phyloP scores from a whole-genome alignment of 2,113 vertebrate species.

The Platichthys flesus region DNA sequence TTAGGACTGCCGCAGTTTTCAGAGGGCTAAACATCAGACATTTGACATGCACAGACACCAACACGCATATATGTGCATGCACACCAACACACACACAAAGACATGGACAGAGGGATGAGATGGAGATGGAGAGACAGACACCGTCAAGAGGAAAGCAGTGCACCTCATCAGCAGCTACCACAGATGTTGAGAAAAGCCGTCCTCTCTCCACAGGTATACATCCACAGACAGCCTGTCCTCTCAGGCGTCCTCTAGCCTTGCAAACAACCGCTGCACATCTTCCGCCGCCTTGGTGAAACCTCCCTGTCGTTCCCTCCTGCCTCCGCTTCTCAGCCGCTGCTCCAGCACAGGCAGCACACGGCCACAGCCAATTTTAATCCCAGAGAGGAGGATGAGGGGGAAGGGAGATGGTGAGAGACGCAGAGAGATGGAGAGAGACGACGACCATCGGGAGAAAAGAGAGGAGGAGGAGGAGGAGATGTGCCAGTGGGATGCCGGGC shows the following conservation, averaged over 20 bases:
- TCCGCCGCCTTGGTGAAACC: constrained; percentile 55
- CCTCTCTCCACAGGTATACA: constrained; percentile 68
- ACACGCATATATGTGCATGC: constrained; percentile 28
- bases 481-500: constrained; percentile 79
- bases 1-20: constrained; percentile 24
- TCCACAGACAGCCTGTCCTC: constrained; percentile 76
- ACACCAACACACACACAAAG: constrained; percentile 49
- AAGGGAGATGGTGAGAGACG: constrained; percentile 62
- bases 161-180: constrained; percentile 74
- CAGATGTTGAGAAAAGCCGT: constrained; percentile 61
- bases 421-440: constrained; percentile 66
- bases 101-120: neutral
- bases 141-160: constrained; percentile 40
- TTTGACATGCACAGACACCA: constrained; percentile 52
- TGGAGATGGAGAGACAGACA: constrained; percentile 32
- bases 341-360: constrained; percentile 43
- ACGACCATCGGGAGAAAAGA: constrained; percentile 76
- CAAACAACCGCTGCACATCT: constrained; percentile 66
- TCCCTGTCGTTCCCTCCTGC: constrained; percentile 49
- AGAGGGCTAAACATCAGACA: constrained; percentile 13
- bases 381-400: constrained; percentile 53
- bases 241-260: constrained; percentile 75
- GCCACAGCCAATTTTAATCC: constrained; percentile 74
- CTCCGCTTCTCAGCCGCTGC: constrained; percentile 47
- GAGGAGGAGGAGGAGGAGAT: constrained; percentile 74